A percentile compares a stretch with the other conserved stretches of the same genome.
These are phyloP conservation scores for Scalopus aquaticus DNA, from an alignment of 2,113 vertebrate genomes.

Conservation along the genomic window DNA sequence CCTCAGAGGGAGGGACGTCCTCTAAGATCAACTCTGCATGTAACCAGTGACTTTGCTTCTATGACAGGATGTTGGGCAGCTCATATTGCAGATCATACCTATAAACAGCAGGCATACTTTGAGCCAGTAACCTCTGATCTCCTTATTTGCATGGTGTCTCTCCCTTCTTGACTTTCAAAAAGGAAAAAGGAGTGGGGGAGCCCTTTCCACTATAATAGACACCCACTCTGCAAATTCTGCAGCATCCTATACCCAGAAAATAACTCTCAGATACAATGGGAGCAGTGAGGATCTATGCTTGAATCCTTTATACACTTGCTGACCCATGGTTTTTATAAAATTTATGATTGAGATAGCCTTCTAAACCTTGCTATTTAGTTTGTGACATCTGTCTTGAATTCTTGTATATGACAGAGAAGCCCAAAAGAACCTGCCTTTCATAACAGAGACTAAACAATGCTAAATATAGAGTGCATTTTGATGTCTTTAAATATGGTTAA, in stretches of 20 bases:
- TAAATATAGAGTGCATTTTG: neutral
- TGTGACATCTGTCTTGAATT: neutral
- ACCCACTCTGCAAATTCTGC: neutral
- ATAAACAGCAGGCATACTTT: neutral
- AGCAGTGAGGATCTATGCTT: neutral
- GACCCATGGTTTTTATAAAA: neutral
- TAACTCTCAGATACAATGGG: neutral
- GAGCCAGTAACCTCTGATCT: neutral
- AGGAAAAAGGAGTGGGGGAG: fast-evolving
- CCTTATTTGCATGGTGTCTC: neutral
- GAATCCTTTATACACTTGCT: neutral
- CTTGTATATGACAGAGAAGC: neutral
- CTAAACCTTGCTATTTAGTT: neutral
- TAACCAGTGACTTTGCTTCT: neutral
- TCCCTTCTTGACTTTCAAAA: neutral
- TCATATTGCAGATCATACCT: neutral
- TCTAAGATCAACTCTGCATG: neutral
- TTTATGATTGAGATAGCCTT: neutral
- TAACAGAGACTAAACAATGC: neutral
- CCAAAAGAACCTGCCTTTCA: neutral
- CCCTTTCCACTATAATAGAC: neutral
- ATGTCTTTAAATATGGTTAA: neutral
- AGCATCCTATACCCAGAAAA: neutral
- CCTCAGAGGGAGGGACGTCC: neutral
- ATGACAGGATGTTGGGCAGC: no score